phyloP scores from a whole-genome alignment of 2,888 invertebrate species.

The Podabrus alpinus region DNA sequence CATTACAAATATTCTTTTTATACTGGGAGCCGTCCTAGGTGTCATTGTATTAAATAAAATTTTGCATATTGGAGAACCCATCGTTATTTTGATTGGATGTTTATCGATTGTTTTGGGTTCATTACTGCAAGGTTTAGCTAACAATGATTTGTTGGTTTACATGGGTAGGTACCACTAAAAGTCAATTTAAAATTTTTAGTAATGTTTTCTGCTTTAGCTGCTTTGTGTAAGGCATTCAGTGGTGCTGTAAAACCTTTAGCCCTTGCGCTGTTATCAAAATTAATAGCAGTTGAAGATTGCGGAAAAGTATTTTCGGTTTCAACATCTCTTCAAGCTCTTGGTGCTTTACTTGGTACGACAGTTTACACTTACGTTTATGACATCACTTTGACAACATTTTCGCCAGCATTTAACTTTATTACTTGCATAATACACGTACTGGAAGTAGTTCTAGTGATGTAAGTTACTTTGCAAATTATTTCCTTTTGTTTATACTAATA shows the following conservation, averaged over 20 bases:
- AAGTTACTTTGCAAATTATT: conserved; percentile 46
- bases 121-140: conserved; percentile 52
- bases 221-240: conserved; percentile 58
- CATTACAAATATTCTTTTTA: conserved; percentile 57
- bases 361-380: conserved; percentile 69
- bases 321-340: conserved; percentile 66
- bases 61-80: conserved; percentile 55
- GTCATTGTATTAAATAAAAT: conserved; percentile 61
- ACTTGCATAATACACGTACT: conserved; percentile 57
- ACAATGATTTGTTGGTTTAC: conserved; percentile 59
- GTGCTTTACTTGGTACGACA: conserved; percentile 65
- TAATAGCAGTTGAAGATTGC: conserved; percentile 62
- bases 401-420: conserved; percentile 64
- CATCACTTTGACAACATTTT: conserved; percentile 59
- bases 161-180: conserved; percentile 48
- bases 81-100: conserved; percentile 54
- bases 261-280: conserved; percentile 65
- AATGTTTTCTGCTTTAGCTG: conserved; percentile 44
- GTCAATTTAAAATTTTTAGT: neutral
- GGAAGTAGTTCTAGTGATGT: conserved; percentile 59
- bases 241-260: conserved; percentile 63
- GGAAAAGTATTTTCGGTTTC: conserved; percentile 70
- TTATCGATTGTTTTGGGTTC: conserved; percentile 16
- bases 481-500: neutral
- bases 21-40: conserved; percentile 63